phyloP scores from a whole-genome alignment of 2,797 vertebrate species.

The Thaleichthys pacificus region DNA sequence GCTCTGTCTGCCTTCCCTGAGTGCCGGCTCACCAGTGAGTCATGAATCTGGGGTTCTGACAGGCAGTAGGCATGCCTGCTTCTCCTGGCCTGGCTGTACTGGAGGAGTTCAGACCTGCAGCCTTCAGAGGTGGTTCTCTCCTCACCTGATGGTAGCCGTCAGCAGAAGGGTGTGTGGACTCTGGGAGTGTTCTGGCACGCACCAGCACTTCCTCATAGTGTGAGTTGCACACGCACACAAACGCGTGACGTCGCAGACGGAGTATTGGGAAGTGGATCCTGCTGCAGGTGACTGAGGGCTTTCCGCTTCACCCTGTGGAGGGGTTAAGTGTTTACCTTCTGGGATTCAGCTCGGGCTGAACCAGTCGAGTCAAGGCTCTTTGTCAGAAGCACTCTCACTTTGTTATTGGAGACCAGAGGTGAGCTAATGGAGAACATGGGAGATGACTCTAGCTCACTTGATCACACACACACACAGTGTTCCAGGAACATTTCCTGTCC shows the following conservation, averaged over 20 bases:
- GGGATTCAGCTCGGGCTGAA: slow-evolving; percentile 45
- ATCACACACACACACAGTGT: not conserved
- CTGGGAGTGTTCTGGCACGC: slow-evolving; percentile 25
- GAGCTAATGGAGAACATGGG: not conserved
- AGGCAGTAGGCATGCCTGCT: too few species aligned
- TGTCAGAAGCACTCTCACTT: not conserved
- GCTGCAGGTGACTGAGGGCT: slow-evolving; percentile 40
- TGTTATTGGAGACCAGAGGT: not conserved
- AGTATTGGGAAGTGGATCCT: slow-evolving; percentile 39
- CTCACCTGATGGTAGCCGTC: slow-evolving; percentile 28
- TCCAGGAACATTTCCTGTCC: not conserved
- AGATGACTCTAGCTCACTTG: too few species aligned
- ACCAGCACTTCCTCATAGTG: slow-evolving; percentile 20
- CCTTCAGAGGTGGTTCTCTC: slow-evolving; percentile 28
- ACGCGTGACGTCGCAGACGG: slow-evolving; percentile 16
- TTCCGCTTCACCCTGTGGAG: slow-evolving; percentile 36
- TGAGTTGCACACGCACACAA: not conserved
- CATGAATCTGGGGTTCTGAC: too few species aligned
- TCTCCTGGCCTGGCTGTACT: slow-evolving; percentile 60
- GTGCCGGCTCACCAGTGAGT: too few species aligned
- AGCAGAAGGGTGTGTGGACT: slow-evolving; percentile 10
- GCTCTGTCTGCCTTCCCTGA: not conserved
- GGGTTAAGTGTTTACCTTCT: slow-evolving; percentile 36
- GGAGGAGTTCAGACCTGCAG: slow-evolving; percentile 51
- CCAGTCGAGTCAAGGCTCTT: slow-evolving; percentile 29